Percentiles rank a stretch among this genome's conserved stretches.
Evolutionary conservation across 2,888 invertebrate species (phyloP).

Genomic region (Myathropa florea): DNA sequence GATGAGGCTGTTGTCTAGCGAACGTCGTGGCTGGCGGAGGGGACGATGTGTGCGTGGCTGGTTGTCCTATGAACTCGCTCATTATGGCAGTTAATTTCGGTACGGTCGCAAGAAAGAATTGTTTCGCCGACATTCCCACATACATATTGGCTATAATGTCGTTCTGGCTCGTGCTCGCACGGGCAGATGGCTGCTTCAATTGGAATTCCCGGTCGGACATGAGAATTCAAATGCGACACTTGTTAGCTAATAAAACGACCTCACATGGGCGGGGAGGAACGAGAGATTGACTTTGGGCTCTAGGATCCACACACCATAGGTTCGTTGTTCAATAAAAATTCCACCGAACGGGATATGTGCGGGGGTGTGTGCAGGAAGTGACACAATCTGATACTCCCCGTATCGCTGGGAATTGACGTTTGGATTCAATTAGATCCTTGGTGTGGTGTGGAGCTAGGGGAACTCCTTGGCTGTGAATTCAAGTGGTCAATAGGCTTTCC

Average conservation of each 20-base stretch:
- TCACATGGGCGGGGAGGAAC: background rate
- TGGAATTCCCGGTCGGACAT: conserved; percentile 60
- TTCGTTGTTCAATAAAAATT: conserved; percentile 61
- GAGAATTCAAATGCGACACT: conserved; percentile 51
- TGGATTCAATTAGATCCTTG: background rate
- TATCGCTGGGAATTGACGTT: conserved; percentile 15
- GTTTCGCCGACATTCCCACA: conserved; percentile 30
- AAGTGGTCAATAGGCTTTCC: no score
- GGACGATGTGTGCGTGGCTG: background rate
- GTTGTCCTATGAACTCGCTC: conserved; percentile 27
- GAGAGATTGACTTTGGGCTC: no score
- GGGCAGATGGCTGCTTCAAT: conserved; percentile 4
- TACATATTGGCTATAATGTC: conserved; percentile 56
- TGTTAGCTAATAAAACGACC: conserved; percentile 45
- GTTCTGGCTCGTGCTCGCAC: background rate
- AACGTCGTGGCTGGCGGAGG: background rate
- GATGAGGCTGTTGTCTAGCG: background rate
- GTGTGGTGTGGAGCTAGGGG: background rate
- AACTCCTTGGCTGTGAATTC: background rate
- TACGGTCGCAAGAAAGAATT: background rate
- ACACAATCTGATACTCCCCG: conserved; percentile 5
- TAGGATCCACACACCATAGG: background rate
- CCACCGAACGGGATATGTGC: conserved; percentile 2
- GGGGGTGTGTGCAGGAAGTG: background rate
- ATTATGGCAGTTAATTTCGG: conserved; percentile 59